These are phyloP conservation scores for Andricus grossulariae DNA, from an alignment of 1,140 invertebrate species.

Conservation along the genomic window DNA sequence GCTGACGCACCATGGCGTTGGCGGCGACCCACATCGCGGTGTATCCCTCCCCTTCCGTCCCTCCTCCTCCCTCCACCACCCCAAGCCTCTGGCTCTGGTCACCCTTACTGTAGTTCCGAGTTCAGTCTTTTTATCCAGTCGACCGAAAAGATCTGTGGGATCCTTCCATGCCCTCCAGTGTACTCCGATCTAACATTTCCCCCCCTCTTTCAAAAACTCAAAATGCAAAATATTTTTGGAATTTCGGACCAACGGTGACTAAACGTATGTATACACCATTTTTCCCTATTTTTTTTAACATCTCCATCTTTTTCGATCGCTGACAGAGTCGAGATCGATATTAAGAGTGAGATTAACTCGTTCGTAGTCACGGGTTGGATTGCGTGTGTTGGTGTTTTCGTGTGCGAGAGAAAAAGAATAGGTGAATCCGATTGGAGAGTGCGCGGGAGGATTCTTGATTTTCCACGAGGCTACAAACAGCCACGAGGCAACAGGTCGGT, in stretches of 20 bases:
- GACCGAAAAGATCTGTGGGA: conserved; percentile 61
- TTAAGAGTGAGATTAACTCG: too few relatives aligned
- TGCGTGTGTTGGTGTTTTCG: too few relatives aligned
- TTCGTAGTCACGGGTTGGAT: too few relatives aligned
- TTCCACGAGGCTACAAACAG: conserved; percentile 45
- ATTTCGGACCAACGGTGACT: neutral
- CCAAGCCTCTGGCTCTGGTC: conserved; percentile 59
- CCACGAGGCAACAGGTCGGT: conserved; percentile 35
- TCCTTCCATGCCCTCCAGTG: conserved; percentile 42
- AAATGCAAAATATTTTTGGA: neutral
- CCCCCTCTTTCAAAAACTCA: neutral
- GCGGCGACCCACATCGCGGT: conserved; percentile 61
- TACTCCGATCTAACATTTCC: conserved; percentile 27
- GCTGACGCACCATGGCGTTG: conserved; percentile 41
- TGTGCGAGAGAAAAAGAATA: neutral
- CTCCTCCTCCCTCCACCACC: conserved; percentile 50
- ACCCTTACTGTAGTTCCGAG: conserved; percentile 59
- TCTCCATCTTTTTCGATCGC: too few relatives aligned
- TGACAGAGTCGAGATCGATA: too few relatives aligned
- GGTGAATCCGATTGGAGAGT: neutral
- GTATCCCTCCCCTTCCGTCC: conserved; percentile 51
- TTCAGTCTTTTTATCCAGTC: conserved; percentile 68
- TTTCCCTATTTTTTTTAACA: neutral
- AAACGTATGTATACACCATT: neutral
- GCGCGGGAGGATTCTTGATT: conserved; percentile 19